Evolutionary conservation across 53 echinoderm and acorn worm genomes (phyloP).

Genomic region (Temnopleurus reevesii): DNA sequence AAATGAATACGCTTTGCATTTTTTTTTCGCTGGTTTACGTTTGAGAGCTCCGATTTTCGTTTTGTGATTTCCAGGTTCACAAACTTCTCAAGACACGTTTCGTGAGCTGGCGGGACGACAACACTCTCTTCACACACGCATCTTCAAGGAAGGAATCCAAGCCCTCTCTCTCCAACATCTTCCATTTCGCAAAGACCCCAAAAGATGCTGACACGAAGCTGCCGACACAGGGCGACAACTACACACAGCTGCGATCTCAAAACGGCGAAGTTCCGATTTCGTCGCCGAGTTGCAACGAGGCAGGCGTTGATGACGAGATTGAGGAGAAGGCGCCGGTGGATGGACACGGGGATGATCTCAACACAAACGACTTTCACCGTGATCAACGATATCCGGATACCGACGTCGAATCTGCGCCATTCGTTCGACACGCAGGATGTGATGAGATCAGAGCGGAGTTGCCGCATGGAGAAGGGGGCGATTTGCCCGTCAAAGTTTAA

Average conservation of each 20-base stretch:
- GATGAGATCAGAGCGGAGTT: too few relatives aligned
- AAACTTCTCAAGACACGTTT: constrained; percentile 5
- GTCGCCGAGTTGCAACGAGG: background rate
- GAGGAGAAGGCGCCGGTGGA: background rate
- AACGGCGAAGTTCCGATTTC: background rate
- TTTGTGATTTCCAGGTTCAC: background rate
- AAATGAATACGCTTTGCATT: too few relatives aligned
- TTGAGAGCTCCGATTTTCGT: background rate
- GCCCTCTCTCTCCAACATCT: background rate
- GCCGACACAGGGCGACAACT: background rate
- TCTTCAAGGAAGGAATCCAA: constrained; percentile 8
- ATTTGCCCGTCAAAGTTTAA: too few relatives aligned
- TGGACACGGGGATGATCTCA: background rate
- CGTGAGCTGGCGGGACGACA: constrained; percentile 4
- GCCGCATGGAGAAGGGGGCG: too few relatives aligned
- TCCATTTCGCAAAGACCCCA: background rate
- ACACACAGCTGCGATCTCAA: background rate
- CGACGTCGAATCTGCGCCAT: constrained; percentile 13
- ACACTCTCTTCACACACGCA: background rate
- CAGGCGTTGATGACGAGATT: background rate
- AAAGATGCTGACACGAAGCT: background rate
- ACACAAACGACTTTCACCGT: background rate
- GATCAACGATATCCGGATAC: constrained; percentile 19
- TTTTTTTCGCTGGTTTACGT: background rate
- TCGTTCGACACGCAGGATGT: background rate